Conservation (phyloP, 2,113 vertebrate genomes). For the Neotoma lepida region DNA sequence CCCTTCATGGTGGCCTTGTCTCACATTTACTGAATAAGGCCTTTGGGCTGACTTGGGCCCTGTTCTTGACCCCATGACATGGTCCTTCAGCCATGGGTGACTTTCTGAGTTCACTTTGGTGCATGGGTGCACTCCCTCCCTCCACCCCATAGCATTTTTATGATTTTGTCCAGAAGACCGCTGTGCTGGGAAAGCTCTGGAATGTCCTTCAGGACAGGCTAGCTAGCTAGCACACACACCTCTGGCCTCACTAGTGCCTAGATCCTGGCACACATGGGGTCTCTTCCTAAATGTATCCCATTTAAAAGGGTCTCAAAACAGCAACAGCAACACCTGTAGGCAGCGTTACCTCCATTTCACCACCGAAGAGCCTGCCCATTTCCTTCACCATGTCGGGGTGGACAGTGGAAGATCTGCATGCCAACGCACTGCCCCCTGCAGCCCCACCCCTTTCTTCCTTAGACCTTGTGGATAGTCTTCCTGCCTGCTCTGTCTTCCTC, state of each 20-base stretch:
- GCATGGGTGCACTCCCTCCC: too few relatives aligned
- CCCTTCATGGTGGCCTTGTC: not conserved
- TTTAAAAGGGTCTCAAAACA: not conserved
- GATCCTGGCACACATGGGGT: too few relatives aligned
- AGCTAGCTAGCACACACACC: not conserved
- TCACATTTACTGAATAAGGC: not conserved
- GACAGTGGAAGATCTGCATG: not conserved
- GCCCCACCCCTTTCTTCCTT: accelerated
- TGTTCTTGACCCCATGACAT: not conserved
- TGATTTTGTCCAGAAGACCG: not conserved
- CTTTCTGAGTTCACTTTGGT: not conserved
- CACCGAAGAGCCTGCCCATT: not conserved
- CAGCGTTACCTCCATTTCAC: not conserved
- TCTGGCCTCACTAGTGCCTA: too few relatives aligned
- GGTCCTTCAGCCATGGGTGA: not conserved
- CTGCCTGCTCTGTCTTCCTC: not conserved
- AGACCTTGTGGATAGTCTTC: not conserved
- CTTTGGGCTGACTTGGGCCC: not conserved
- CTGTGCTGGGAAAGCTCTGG: not conserved
- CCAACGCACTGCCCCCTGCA: not conserved
- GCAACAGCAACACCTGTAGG: not conserved
- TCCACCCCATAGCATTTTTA: not conserved
- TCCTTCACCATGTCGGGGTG: not conserved
- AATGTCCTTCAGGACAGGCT: too few relatives aligned
- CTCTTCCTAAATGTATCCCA: not conserved